These are phyloP conservation scores for Tribolium castaneum DNA, from an alignment of 1,140 invertebrate species.

Conservation along the genomic window DNA sequence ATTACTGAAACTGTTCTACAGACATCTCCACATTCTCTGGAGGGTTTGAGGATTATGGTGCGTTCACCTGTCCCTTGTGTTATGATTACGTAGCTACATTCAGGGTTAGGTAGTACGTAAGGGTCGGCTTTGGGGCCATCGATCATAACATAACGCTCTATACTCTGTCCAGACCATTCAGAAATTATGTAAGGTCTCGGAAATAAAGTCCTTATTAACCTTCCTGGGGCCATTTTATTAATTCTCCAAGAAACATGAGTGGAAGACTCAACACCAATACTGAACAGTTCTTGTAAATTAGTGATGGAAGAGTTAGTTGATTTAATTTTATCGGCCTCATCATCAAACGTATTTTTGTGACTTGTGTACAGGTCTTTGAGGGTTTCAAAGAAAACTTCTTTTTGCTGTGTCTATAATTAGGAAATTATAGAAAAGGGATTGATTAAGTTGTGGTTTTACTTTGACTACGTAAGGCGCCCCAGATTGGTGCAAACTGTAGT, in stretches of 20 bases:
- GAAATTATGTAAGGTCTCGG: slow-evolving; percentile 71
- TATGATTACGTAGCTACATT: slow-evolving; percentile 80
- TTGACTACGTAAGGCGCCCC: slow-evolving; percentile 60
- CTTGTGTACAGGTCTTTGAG: slow-evolving; percentile 65
- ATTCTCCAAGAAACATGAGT: slow-evolving; percentile 72
- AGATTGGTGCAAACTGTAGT: slow-evolving; percentile 56
- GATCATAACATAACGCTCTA: slow-evolving; percentile 78
- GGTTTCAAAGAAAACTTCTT: slow-evolving; percentile 61
- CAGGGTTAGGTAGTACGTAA: slow-evolving; percentile 77
- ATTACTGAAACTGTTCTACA: slow-evolving; percentile 74
- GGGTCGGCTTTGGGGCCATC: slow-evolving; percentile 71
- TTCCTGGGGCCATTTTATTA: slow-evolving; percentile 75
- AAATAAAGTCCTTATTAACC: slow-evolving; percentile 74
- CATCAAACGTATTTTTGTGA: slow-evolving; percentile 67
- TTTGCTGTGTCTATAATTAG: slow-evolving; percentile 61
- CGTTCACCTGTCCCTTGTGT: slow-evolving; percentile 74
- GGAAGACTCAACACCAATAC: slow-evolving; percentile 34
- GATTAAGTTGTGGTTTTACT: slow-evolving; percentile 45
- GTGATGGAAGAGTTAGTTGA: slow-evolving; percentile 64
- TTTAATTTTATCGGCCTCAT: slow-evolving; percentile 67
- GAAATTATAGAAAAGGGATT: background rate
- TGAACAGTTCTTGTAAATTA: slow-evolving; percentile 48
- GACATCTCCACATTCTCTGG: slow-evolving; percentile 73
- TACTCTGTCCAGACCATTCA: slow-evolving; percentile 73
- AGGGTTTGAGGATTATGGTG: slow-evolving; percentile 73